These are phyloP conservation scores for Netelia inedita DNA, from an alignment of 2,888 invertebrate species.

Conservation along the genomic window DNA sequence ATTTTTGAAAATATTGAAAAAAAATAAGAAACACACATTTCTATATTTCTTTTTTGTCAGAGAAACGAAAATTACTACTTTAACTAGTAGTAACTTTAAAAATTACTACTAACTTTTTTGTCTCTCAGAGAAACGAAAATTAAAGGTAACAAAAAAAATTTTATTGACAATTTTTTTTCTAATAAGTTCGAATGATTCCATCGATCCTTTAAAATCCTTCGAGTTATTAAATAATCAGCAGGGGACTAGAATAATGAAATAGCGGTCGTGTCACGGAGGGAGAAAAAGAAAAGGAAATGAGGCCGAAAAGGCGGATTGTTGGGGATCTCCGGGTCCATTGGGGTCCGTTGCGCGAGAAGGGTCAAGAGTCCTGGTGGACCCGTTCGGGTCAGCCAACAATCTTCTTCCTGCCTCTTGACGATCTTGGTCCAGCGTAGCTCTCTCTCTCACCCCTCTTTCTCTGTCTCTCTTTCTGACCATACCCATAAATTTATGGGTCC, in stretches of 20 bases:
- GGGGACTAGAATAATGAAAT: conserved; percentile 15
- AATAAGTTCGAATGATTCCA: neutral
- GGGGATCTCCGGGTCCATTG: conserved; percentile 49
- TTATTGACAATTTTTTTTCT: too few relatives aligned
- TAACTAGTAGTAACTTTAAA: too few relatives aligned
- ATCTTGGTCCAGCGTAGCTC: conserved; percentile 49
- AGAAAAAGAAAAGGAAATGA: conserved; percentile 51
- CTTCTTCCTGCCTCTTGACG: conserved; percentile 63
- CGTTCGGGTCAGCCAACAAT: conserved; percentile 65
- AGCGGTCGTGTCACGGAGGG: conserved; percentile 1
- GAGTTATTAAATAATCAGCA: neutral
- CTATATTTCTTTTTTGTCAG: too few relatives aligned
- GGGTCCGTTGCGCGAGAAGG: conserved; percentile 50
- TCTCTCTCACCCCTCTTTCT: conserved; percentile 23
- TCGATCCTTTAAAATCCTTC: neutral
- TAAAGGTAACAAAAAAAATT: too few relatives aligned
- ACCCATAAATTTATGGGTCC: conserved; percentile 67
- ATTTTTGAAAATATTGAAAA: too few relatives aligned
- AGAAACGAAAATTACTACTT: too few relatives aligned
- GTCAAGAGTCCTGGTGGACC: conserved; percentile 65
- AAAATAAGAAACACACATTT: too few relatives aligned
- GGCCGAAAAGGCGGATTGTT: conserved; percentile 54
- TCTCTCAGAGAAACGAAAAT: too few relatives aligned
- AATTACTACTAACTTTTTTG: too few relatives aligned
- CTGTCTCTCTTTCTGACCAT: conserved; percentile 39